Evolutionary conservation across 2,888 invertebrate species (phyloP).

Genomic region (Tromatobia lineatoria): DNA sequence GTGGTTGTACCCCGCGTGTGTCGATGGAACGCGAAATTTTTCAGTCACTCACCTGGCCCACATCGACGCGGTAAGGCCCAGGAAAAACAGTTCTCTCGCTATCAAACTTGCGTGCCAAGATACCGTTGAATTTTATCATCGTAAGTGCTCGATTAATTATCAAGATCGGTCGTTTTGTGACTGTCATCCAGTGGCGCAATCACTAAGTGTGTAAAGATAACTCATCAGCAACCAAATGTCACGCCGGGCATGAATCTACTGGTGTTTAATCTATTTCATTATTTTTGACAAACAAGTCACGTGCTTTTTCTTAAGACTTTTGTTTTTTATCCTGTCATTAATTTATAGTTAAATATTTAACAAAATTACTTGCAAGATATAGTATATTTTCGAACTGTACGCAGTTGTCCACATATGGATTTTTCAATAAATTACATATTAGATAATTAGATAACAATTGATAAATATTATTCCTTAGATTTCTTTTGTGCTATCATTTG

Average conservation of each 20-base stretch:
- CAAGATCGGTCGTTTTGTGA: constrained; percentile 18
- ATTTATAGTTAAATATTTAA: no score
- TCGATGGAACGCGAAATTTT: constrained; percentile 83
- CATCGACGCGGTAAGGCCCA: constrained; percentile 79
- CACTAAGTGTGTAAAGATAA: constrained; percentile 46
- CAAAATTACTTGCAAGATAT: no score
- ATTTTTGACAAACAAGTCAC: no score
- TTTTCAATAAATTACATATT: no score
- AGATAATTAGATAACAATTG: no score
- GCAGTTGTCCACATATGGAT: no score
- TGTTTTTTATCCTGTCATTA: no score
- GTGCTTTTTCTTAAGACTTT: no score
- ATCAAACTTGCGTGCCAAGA: background rate
- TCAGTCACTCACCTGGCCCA: constrained; percentile 85
- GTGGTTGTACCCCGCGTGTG: constrained; percentile 49
- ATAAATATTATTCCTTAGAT: no score
- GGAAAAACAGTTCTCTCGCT: constrained; percentile 65
- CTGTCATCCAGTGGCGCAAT: constrained; percentile 24
- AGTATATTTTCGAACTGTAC: no score
- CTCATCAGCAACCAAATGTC: constrained; percentile 11
- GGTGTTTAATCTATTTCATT: background rate
- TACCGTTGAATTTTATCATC: constrained; percentile 33
- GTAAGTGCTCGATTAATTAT: constrained; percentile 61
- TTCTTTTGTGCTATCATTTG: no score
- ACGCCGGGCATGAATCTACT: background rate